Base-by-base conservation (phyloP, 2,797 vertebrate species). In the Potorous gilbertii region DNA sequence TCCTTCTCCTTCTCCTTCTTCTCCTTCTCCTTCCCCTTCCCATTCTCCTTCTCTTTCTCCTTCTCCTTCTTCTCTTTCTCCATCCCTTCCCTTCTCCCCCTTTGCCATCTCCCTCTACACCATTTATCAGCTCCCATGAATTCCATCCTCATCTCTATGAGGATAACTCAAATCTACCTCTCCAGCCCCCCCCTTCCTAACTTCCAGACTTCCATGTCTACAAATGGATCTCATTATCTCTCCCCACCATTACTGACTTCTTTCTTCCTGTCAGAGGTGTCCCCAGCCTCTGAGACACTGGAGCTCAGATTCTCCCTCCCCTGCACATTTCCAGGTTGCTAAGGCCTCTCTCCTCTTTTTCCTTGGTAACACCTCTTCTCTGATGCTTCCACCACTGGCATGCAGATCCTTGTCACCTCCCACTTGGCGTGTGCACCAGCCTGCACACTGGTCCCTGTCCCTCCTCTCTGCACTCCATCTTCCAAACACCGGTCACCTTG, bases 11-110 rank as follows among this genome's bases (percentile, higher is more conserved):
- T 4, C 11, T 27, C 34, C 31, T 4, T 1, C 1, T 16, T 16
- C 4, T 0, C 27, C 31, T 31, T 12, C 29, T 29, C 9, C 27
- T 2, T 59, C 27, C 28, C 4, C 13, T 66, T n/a, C 11, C 4
- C 4, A 13, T 16, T 9, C 1, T 2, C 10, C 11, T 31, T 29
- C 13, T 1, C 1, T 4, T 59, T 59, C 29, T 4, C 50, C 50
- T 50, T 50, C 50, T 4, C 50, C 50, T 4, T 24, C 16, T 57
- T 16, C 56, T 16, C 16, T 5, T 57, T 28, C 56, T 5, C 27
- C 27, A 8, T 28, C 24, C 14, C 14, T 14, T 56, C 6, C 29
- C 57, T 50, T 50, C 52, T 52, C 52, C 52, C 52, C 52, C 52
- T 52, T 52, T 52, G 52, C 59, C 31, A 16, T n/a, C 31, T n/a